Evolutionary conservation across 1,140 invertebrate genomes (phyloP).

Genomic region (Drosophila orena): DNA sequence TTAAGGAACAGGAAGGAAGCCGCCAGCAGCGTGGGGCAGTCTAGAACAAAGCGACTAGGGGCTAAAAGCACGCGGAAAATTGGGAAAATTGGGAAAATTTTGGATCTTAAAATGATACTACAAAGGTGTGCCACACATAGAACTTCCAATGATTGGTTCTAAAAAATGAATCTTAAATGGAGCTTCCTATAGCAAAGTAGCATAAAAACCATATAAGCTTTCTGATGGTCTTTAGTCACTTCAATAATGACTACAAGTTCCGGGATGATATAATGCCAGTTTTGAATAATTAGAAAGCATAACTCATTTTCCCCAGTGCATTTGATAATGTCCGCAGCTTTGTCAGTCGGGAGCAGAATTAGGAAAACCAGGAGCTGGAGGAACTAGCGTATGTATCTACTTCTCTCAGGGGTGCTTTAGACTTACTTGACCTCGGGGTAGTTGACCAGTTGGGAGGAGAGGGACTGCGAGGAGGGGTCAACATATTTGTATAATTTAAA

Average conservation of each 20-base stretch:
- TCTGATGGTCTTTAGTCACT: too few species aligned
- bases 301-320: constrained; percentile 11
- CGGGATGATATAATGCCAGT: too few species aligned
- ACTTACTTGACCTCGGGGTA: constrained; percentile 16
- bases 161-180: too few species aligned
- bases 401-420: constrained; percentile 42
- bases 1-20: constrained; percentile 59
- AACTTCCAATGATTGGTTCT: too few species aligned
- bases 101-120: background rate
- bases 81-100: background rate
- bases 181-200: too few species aligned
- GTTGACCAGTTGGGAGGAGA: constrained; percentile 7
- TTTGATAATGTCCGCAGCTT: constrained; percentile 9
- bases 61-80: constrained; percentile 2
- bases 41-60: background rate
- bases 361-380: constrained; percentile 1
- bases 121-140: too few species aligned
- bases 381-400: constrained; percentile 31
- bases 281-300: too few species aligned
- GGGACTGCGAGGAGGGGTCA: constrained; percentile 8
- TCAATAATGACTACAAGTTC: too few species aligned
- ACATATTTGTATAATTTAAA: constrained; percentile 73
- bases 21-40: constrained; percentile 24
- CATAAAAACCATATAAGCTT: too few species aligned
- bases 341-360: constrained; percentile 15